These are phyloP conservation scores for Coccyzus lansbergi DNA, from an alignment of 2,797 vertebrate species.

Conservation along the genomic window DNA sequence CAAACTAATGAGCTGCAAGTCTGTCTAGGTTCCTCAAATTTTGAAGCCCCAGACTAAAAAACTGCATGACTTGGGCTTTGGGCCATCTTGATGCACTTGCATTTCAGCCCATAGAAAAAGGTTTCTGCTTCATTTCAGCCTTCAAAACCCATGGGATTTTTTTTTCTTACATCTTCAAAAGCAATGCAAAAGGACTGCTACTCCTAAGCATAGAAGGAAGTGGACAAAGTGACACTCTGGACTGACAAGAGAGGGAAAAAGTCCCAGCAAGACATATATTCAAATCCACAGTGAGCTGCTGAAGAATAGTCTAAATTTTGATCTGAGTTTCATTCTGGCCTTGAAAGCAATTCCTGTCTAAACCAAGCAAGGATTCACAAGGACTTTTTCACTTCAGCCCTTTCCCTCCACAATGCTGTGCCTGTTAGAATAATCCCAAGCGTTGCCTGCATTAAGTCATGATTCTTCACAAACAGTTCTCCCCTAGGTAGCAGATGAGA, in stretches of 20 bases:
- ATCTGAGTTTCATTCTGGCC: background rate
- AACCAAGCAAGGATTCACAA: background rate
- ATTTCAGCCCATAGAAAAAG: background rate
- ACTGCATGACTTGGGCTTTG: background rate
- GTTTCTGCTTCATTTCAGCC: conserved; percentile 42
- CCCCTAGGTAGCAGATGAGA: background rate
- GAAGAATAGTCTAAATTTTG: background rate
- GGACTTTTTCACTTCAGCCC: background rate
- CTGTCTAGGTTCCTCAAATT: conserved; percentile 5
- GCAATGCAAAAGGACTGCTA: background rate
- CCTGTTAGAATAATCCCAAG: background rate
- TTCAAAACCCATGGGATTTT: background rate
- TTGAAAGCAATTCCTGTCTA: conserved; percentile 1
- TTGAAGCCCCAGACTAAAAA: background rate
- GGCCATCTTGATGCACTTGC: background rate
- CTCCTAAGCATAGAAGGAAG: background rate
- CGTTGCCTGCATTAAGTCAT: background rate
- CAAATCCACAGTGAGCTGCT: background rate
- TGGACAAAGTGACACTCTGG: background rate
- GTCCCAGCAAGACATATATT: background rate
- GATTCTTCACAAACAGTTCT: background rate
- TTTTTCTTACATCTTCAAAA: background rate
- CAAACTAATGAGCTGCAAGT: conserved; percentile 16
- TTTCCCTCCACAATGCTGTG: background rate
- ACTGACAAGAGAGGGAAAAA: background rate